phyloP scores from a whole-genome alignment of 2,113 vertebrate species.

The Plotosus lineatus region DNA sequence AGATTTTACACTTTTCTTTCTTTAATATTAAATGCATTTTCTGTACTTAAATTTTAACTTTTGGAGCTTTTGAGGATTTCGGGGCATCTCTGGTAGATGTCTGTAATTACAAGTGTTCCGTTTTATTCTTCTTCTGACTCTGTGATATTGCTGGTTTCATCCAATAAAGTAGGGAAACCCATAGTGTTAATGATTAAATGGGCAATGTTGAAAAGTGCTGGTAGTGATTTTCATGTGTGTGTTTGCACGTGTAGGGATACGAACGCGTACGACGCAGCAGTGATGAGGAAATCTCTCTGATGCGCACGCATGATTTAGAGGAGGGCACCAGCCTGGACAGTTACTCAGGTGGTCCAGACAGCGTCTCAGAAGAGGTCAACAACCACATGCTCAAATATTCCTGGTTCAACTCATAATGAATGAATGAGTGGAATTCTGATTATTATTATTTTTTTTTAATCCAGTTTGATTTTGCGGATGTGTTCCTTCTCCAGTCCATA shows the following conservation, averaged over 20 bases:
- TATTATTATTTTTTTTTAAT: constrained; percentile 38
- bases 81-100: not conserved
- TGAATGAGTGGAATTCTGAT: no score
- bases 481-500: constrained; percentile 88
- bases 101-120: not conserved
- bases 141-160: not conserved
- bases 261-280: constrained; percentile 85
- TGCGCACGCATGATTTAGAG: constrained; percentile 83
- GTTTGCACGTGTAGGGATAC: constrained; percentile 75
- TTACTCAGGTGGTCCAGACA: constrained; percentile 70
- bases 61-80: not conserved
- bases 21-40: not conserved
- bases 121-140: not conserved
- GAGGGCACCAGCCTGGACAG: constrained; percentile 77
- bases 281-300: constrained; percentile 86
- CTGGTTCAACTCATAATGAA: no score
- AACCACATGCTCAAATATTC: not conserved
- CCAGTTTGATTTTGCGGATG: constrained; percentile 85
- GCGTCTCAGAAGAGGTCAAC: constrained; percentile 78
- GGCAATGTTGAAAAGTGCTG: not conserved
- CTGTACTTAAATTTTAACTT: not conserved
- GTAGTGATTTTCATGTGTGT: not conserved
- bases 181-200: not conserved
- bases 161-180: not conserved
- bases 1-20: not conserved